A percentile compares a stretch with the other conserved stretches of the same genome.
Conservation (phyloP, 2,113 vertebrate genomes). For the Xiphorhynchus elegans region DNA sequence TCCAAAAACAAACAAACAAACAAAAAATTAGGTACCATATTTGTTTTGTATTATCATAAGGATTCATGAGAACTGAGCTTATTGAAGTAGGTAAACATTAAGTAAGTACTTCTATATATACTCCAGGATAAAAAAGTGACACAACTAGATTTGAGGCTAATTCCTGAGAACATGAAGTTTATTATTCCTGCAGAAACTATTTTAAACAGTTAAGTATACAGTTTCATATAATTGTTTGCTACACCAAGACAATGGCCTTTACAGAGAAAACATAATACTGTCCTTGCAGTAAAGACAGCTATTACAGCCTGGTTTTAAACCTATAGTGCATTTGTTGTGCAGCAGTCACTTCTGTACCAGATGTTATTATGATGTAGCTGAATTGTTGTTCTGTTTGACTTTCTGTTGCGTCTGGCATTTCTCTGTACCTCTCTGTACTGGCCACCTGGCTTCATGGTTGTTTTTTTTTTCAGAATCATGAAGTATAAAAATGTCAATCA, state of each 20-base stretch:
- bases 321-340: neutral
- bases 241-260: neutral
- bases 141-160: neutral
- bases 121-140: neutral
- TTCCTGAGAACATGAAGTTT: neutral
- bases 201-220: neutral
- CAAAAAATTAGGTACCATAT: neutral
- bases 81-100: neutral
- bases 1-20: neutral
- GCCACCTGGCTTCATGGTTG: neutral
- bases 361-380: neutral
- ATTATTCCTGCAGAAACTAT: neutral
- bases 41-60: neutral
- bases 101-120: neutral
- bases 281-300: neutral
- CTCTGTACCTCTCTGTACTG: neutral
- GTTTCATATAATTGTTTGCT: neutral
- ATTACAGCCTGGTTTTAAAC: neutral
- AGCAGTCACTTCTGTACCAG: neutral
- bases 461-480: neutral
- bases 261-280: neutral
- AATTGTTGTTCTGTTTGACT: neutral
- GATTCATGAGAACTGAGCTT: neutral
- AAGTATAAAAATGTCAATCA: neutral
- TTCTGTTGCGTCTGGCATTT: neutral